Percentiles rank a stretch among this genome's conserved stretches.
These are phyloP conservation scores for Apotomis turbidana DNA, from an alignment of 2,888 invertebrate species.

Conservation along the genomic window DNA sequence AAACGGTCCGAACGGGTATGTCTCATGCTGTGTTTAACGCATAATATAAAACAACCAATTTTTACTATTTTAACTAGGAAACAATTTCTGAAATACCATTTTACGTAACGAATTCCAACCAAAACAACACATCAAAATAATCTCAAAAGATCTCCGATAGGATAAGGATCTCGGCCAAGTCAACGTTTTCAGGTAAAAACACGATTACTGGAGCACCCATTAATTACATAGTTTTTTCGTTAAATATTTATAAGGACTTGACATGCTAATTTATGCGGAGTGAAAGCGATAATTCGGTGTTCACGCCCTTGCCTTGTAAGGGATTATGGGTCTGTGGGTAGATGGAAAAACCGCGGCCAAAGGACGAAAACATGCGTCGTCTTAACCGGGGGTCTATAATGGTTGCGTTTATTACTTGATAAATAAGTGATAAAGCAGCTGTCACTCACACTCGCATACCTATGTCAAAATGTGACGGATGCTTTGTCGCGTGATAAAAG, in stretches of 20 bases:
- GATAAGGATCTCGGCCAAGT: slow-evolving; percentile 62
- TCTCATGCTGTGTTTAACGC: too few relatives aligned
- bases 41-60: background rate
- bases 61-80: background rate
- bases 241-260: slow-evolving; percentile 62
- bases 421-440: too few relatives aligned
- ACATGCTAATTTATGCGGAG: slow-evolving; percentile 73
- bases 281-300: slow-evolving; percentile 71
- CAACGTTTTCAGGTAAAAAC: slow-evolving; percentile 62
- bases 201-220: slow-evolving; percentile 58
- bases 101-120: slow-evolving; percentile 47
- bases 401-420: too few relatives aligned
- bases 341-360: background rate
- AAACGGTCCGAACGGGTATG: too few relatives aligned
- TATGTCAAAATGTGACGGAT: too few relatives aligned
- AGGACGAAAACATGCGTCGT: too few relatives aligned
- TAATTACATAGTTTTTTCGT: slow-evolving; percentile 60
- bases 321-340: slow-evolving; percentile 23
- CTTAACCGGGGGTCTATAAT: too few relatives aligned
- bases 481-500: too few relatives aligned
- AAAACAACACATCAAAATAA: slow-evolving; percentile 57
- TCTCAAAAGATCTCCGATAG: slow-evolving; percentile 58
- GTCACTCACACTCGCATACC: too few relatives aligned
- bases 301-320: slow-evolving; percentile 40
- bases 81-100: slow-evolving; percentile 1